Evolutionary conservation across 1,140 invertebrate genomes (phyloP), one percentile per base, ranked within the genome.

Genomic region (Whitmania pigra): DNA sequence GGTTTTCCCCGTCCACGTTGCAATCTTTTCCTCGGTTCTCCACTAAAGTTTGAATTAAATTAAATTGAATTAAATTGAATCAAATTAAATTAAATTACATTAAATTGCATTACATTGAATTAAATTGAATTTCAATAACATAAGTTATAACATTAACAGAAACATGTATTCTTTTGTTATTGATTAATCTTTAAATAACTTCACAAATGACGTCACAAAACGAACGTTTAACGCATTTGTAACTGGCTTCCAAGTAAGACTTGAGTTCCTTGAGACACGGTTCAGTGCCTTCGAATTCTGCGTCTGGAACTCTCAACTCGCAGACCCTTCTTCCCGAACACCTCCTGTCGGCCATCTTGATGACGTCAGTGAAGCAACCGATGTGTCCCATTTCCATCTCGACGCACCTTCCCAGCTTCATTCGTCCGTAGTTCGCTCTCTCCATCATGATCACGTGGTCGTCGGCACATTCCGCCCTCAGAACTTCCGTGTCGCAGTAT

Each of bases 401-500:
- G 20, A 72, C 25, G 49, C 72, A 72, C n/a, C 31, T 67, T 31
- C 72, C 40, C 0, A 63, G 15, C 15, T 36, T 57, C 72, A 72
- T 72, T 20, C 72, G 31, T 27, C 72, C 72, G 43, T 72, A 72
- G 15, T 29, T 18, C 20, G 72, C 72, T 40, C 25, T 36, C 25
- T 49, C 25, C 31, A 72, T 67, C 40, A 72, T 43, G 63, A 72
- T 72, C 66, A 55, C 72, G 20, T 72, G 36, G 40, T 67, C 53
- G 18, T 67, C 72, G 0, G 36, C 31, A 36, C 72, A 72, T 43
- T 40, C 49, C 9, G 72, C 63, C 17, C 43, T 25, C 25, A 72
- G 67, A 9, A 54, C 66, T 54, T 72, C 72, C 29, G 29, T 43
- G 27, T 72, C 72, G 29, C 72, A 72, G 66, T 72, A 72, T n/a